Percentiles rank a stretch among this genome's conserved stretches.
These are phyloP conservation scores for Halcyon chelicuti DNA, from an alignment of 2,797 vertebrate species.

Conservation along the genomic window DNA sequence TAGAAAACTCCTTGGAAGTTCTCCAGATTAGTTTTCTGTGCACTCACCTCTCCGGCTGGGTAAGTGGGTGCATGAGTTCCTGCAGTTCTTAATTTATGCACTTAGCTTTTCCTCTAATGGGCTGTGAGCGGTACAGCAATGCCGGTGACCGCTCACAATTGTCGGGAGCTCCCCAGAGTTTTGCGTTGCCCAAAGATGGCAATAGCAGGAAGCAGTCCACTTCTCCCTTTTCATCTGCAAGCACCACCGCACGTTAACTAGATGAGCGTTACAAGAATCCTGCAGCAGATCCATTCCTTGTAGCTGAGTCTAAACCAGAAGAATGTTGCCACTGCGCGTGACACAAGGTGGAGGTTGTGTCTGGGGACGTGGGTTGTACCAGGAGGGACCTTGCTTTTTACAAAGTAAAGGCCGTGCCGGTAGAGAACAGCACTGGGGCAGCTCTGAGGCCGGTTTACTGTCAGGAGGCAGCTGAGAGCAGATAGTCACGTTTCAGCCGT, in stretches of 20 bases:
- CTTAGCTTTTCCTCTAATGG: neutral
- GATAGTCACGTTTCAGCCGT: neutral
- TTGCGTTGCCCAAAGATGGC: neutral
- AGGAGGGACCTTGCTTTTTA: neutral
- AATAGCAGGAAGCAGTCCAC: neutral
- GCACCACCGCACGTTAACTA: neutral
- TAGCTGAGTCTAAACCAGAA: neutral
- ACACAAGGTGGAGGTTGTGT: too few relatives aligned
- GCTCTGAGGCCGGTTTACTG: neutral
- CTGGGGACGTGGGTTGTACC: neutral
- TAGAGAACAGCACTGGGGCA: neutral
- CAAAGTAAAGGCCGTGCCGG: neutral
- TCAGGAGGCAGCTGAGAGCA: neutral
- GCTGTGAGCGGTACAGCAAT: neutral
- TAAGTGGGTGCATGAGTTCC: neutral
- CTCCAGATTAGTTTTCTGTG: neutral
- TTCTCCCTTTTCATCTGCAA: neutral
- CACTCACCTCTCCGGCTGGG: neutral
- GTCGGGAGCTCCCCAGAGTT: fast-evolving
- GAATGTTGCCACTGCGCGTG: neutral
- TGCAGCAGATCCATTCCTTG: neutral
- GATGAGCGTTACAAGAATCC: neutral
- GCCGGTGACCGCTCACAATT: neutral
- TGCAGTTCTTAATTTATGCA: neutral
- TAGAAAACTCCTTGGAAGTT: neutral